A percentile compares a stretch with the other conserved stretches of the same genome.
phyloP scores from a whole-genome alignment of 2,113 vertebrate genomes.

The Cepphus grylle region DNA sequence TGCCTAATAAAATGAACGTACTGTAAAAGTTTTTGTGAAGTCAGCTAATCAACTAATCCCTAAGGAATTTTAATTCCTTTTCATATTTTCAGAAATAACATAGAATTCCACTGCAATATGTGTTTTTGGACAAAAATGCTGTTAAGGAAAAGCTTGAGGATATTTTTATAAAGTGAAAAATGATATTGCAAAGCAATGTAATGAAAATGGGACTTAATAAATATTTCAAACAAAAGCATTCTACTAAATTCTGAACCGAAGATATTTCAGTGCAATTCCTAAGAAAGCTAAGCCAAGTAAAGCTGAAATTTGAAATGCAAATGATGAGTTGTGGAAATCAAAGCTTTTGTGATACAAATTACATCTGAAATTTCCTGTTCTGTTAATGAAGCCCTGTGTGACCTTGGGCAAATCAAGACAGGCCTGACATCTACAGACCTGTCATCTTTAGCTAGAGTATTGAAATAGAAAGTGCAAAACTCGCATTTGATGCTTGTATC shows the following conservation, averaged over 20 bases:
- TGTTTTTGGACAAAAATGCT: neutral
- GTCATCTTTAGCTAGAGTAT: neutral
- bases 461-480: neutral
- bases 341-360: neutral
- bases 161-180: neutral
- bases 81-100: neutral
- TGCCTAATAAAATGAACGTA: neutral
- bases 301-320: neutral
- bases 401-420: neutral
- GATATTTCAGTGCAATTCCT: neutral
- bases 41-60: neutral
- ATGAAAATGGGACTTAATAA: neutral
- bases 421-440: neutral
- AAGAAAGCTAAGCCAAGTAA: neutral
- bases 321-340: neutral
- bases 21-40: neutral
- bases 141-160: neutral
- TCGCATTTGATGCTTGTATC: accelerated
- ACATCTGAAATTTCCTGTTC: neutral
- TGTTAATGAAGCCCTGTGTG: neutral
- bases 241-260: neutral
- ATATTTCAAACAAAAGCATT: neutral
- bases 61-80: neutral
- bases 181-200: neutral
- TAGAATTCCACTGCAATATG: neutral